Conservation (phyloP, 2,113 vertebrate genomes). For the Barnardius zonarius region DNA sequence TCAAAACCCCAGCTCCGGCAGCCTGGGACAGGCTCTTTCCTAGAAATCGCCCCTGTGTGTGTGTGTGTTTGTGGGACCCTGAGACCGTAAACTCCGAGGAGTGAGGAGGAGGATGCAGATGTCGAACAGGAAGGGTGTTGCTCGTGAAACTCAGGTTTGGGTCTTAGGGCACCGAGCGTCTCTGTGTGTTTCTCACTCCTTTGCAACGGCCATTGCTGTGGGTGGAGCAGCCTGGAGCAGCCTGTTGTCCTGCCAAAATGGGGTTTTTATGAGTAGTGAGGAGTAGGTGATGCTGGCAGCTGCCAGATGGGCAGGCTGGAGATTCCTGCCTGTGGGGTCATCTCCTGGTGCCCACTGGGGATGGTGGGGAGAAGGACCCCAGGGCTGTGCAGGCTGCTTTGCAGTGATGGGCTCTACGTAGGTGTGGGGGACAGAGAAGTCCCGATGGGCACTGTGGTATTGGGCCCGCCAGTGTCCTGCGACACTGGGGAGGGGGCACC, state of each 20-base stretch:
- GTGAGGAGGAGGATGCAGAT: not conserved
- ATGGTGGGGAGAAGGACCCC: not conserved
- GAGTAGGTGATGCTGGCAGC: not conserved
- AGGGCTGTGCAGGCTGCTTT: not conserved
- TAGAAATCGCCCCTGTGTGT: accelerated
- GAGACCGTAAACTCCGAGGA: not conserved
- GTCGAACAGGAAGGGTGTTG: accelerated
- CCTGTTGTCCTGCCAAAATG: not conserved
- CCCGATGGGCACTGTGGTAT: not conserved
- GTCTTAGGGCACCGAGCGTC: not conserved
- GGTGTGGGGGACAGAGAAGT: not conserved
- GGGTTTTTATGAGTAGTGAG: accelerated
- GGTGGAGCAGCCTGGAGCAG: not conserved
- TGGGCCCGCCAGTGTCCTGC: not conserved
- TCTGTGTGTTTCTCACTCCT: accelerated
- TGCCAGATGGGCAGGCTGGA: not conserved
- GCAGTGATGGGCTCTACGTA: not conserved
- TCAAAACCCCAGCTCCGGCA: not conserved
- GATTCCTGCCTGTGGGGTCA: accelerated
- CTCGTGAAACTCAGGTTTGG: not conserved
- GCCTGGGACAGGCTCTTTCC: not conserved
- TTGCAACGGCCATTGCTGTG: accelerated
- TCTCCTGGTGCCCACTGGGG: not conserved
- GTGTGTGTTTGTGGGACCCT: not conserved
- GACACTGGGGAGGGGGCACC: not conserved